Evolutionary conservation across 2,888 invertebrate species (phyloP).

Genomic region (Willowsia nigromaculata): DNA sequence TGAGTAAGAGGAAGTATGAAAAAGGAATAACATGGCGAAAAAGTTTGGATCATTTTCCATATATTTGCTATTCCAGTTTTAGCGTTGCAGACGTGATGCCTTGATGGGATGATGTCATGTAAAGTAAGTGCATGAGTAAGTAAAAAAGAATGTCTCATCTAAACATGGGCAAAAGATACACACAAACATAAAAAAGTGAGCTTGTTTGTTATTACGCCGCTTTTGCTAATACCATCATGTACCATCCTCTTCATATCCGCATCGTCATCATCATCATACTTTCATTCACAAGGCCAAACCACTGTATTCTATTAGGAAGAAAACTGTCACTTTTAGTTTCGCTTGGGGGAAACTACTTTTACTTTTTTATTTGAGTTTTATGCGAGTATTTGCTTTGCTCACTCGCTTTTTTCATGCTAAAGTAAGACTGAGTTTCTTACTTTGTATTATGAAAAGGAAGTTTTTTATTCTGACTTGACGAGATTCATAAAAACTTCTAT

Average conservation of each 20-base stretch:
- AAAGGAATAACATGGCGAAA: conserved; percentile 47
- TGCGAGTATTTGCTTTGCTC: conserved; percentile 65
- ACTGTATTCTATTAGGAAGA: conserved; percentile 61
- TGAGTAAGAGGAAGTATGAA: conserved; percentile 33
- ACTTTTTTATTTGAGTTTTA: conserved; percentile 72
- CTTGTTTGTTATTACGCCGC: not conserved
- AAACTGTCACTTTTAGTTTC: conserved; percentile 72
- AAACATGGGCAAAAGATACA: conserved; percentile 42
- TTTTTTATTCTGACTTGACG: conserved; percentile 57
- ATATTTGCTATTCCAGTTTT: conserved; percentile 70
- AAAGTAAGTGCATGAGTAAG: conserved; percentile 23
- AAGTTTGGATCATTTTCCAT: conserved; percentile 71
- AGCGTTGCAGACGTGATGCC: conserved; percentile 37
- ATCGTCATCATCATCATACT: conserved; percentile 51
- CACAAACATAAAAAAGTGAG: conserved; percentile 30
- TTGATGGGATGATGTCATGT: conserved; percentile 64
- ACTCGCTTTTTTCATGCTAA: conserved; percentile 19
- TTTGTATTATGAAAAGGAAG: conserved; percentile 26
- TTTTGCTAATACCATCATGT: conserved; percentile 53
- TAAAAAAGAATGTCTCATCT: conserved; percentile 50
- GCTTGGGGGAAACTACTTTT: conserved; percentile 67
- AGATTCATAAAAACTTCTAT: conserved; percentile 64
- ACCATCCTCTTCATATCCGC: conserved; percentile 43
- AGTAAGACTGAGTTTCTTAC: not conserved
- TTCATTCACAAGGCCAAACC: conserved; percentile 57